phyloP scores from a whole-genome alignment of 1,140 invertebrate species.

The Lordiphosa clarofinis region DNA sequence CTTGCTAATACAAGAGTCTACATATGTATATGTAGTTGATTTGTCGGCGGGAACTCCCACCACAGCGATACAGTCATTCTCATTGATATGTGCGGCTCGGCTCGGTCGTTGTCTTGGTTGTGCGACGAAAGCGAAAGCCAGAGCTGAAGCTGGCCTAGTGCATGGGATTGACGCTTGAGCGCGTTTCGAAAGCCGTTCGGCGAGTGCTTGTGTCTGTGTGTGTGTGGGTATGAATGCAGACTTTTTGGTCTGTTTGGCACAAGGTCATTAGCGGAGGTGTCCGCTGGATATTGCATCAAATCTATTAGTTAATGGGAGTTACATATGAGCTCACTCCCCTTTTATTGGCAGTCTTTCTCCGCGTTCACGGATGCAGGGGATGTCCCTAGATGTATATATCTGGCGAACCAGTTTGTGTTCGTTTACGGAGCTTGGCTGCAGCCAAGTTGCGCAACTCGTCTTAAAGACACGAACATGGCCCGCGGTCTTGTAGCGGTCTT shows the following conservation, averaged over 20 bases:
- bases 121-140: slow-evolving; percentile 20
- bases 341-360: no score
- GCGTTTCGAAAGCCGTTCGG: slow-evolving; percentile 2
- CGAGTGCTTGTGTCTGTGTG: neutral
- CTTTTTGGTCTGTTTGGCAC: slow-evolving; percentile 3
- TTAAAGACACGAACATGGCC: no score
- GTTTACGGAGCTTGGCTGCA: no score
- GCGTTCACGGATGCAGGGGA: no score
- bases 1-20: neutral
- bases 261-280: slow-evolving; percentile 9
- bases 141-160: slow-evolving; percentile 1
- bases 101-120: no score
- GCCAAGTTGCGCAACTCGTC: no score
- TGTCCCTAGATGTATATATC: no score
- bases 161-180: slow-evolving; percentile 8
- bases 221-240: slow-evolving; percentile 1
- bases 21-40: no score
- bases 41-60: no score
- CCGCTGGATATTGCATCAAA: slow-evolving; percentile 4
- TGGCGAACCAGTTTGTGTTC: no score
- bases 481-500: slow-evolving; percentile 10
- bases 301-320: neutral
- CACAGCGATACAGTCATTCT: no score
- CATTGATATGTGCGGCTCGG: no score
- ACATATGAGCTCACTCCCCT: slow-evolving; percentile 1